A percentile compares a stretch with the other conserved stretches of the same genome.
These are phyloP conservation scores for Pelochelys cantorii DNA, from an alignment of 2,797 vertebrate genomes.

Conservation along the genomic window DNA sequence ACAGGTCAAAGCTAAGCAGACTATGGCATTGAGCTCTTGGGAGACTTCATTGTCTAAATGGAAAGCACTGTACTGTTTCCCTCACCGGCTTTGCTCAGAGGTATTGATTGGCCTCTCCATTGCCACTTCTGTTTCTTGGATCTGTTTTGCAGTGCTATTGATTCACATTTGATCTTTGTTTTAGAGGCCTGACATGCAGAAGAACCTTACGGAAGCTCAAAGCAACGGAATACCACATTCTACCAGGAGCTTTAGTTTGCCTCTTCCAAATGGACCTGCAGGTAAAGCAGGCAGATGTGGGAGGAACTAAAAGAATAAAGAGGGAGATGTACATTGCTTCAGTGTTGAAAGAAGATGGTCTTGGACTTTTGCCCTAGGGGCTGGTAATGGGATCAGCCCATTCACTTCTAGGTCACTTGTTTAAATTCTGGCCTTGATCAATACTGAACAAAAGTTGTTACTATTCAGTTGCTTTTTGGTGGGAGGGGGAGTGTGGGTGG, in stretches of 20 bases:
- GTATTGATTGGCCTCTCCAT: neutral
- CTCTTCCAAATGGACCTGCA: slow-evolving; percentile 64
- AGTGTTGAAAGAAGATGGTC: neutral
- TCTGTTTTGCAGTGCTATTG: neutral
- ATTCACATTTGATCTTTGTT: slow-evolving; percentile 38
- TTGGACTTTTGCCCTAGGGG: neutral
- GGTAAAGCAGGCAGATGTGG: slow-evolving; percentile 62
- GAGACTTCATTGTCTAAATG: neutral
- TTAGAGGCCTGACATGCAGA: slow-evolving; percentile 52
- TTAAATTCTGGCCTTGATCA: neutral
- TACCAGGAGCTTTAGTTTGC: neutral
- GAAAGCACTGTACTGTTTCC: neutral
- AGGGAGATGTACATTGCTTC: too few relatives aligned
- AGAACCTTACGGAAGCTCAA: slow-evolving; percentile 37
- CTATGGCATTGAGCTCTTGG: neutral
- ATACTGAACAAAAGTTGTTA: neutral
- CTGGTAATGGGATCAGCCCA: neutral
- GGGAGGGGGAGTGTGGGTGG: too few relatives aligned
- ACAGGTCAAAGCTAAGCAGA: neutral
- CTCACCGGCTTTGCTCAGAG: neutral
- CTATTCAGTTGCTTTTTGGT: neutral
- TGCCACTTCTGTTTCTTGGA: neutral
- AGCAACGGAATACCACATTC: slow-evolving; percentile 54
- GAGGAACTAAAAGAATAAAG: neutral
- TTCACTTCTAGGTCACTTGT: neutral